Base-by-base conservation (phyloP, 1,140 invertebrate species). In the Rhopalosiphum padi region DNA sequence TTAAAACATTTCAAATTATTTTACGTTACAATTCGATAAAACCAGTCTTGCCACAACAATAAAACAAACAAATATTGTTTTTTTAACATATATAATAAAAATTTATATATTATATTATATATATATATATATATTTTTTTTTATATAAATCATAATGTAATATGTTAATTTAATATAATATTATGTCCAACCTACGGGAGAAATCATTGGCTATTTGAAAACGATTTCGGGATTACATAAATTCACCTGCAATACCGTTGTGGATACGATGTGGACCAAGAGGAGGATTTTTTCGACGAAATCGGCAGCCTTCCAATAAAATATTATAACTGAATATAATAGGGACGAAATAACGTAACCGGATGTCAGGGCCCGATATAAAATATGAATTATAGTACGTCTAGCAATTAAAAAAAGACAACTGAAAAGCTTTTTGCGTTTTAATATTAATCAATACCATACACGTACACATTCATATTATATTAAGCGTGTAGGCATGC, bases 31-130 rank as follows among this genome's bases (percentile, higher is more conserved):
- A 93, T 93, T 93, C 91, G 91, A 93, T 85, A 43, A 83, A 92
- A 93, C 91, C 91, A 93, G 91, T 93, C 91, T 93, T 93, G 91
- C 91, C 91, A 86, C 82, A 93, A 93, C 48, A 86, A 93, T 93
- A 93, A 93, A 82, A 86, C 77, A 93, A 82, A 91, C 41, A 68
- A 82, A 90, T 60, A 90, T 90, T 68, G 89, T 68, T 90, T 90
- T n/a, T 35, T 88, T 11, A 89, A 89, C 87, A 37, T 55, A 35
- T 88, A 83, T 83, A 41, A 41, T 85, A 85, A 41, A 25, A 85
- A 77, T 77, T 30, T 77, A n/a, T 77, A n/a, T 18, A n/a, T 37
- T 82, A 51, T 48, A 82, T 82, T 35, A 82, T 82, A 37, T 35
- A 18, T 37, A 82, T 37, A 37, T 37, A 22, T 35, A 35, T 35